Conservation (phyloP, 1,140 invertebrate genomes). For the Colletes gigas region DNA sequence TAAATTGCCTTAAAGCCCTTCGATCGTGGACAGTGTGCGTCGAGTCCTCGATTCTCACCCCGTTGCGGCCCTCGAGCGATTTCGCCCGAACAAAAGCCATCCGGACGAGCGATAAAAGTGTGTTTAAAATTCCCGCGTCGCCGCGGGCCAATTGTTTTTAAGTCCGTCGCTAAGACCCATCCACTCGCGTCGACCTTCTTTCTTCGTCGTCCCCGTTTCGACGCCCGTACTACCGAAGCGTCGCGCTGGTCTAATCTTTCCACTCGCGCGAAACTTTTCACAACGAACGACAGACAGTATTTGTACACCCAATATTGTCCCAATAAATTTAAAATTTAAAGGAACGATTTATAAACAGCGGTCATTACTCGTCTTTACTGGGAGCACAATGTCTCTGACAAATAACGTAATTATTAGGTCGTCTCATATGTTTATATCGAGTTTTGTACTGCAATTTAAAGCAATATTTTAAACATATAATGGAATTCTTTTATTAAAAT, state of each 20-base stretch:
- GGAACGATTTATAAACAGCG: too few relatives aligned
- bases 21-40: constrained; percentile 47
- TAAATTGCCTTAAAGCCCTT: constrained; percentile 47
- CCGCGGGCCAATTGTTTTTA: constrained; percentile 73
- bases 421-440: too few relatives aligned
- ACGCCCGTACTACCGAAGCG: background rate
- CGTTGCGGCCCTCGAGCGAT: constrained; percentile 49
- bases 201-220: background rate
- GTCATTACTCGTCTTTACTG: too few relatives aligned
- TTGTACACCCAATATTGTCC: background rate
- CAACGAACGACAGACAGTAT: background rate
- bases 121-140: constrained; percentile 73
- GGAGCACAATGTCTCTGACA: too few relatives aligned
- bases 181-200: constrained; percentile 19
- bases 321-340: too few relatives aligned
- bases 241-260: constrained; percentile 65
- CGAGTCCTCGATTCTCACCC: constrained; percentile 28
- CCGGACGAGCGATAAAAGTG: constrained; percentile 68
- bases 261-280: constrained; percentile 62
- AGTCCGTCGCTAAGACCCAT: constrained; percentile 66
- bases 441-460: too few relatives aligned
- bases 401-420: too few relatives aligned
- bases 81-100: constrained; percentile 58
- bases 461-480: too few relatives aligned
- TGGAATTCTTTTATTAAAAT: too few relatives aligned